These are phyloP conservation scores for Bungarus multicinctus DNA, from an alignment of 2,113 vertebrate species.

Conservation along the genomic window DNA sequence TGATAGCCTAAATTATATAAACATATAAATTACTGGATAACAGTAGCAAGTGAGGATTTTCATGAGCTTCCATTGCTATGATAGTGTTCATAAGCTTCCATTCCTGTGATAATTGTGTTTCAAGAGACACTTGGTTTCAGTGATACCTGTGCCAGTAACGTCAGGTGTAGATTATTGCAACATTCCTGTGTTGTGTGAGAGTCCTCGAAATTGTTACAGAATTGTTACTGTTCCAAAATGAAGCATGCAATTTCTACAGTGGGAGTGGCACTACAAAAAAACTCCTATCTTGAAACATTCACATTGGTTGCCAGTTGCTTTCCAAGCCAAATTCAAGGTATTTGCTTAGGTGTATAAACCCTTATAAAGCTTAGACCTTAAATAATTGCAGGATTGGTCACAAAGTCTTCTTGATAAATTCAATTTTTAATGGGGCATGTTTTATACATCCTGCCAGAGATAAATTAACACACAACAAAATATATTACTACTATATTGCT, in stretches of 20 bases:
- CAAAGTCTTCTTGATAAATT: background rate
- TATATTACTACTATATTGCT: background rate
- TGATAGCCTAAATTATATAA: background rate
- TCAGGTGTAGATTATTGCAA: background rate
- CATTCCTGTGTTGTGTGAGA: background rate
- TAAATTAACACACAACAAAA: background rate
- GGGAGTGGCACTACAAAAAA: background rate
- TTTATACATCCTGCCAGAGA: background rate
- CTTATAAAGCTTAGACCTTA: background rate
- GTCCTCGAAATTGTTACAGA: background rate
- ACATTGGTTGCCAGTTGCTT: background rate
- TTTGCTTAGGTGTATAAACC: background rate
- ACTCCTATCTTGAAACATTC: background rate
- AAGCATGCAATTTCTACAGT: background rate
- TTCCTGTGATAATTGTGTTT: background rate
- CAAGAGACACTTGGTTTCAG: background rate
- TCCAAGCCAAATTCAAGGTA: background rate
- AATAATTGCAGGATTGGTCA: background rate
- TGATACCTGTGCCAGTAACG: background rate
- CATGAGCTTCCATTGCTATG: background rate
- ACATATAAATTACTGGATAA: background rate
- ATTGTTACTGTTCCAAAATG: background rate
- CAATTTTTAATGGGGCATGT: background rate
- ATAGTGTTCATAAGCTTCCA: background rate
- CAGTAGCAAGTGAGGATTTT: background rate